Base-by-base conservation (phyloP, 2,888 invertebrate species). In the Xanthia icteritia region DNA sequence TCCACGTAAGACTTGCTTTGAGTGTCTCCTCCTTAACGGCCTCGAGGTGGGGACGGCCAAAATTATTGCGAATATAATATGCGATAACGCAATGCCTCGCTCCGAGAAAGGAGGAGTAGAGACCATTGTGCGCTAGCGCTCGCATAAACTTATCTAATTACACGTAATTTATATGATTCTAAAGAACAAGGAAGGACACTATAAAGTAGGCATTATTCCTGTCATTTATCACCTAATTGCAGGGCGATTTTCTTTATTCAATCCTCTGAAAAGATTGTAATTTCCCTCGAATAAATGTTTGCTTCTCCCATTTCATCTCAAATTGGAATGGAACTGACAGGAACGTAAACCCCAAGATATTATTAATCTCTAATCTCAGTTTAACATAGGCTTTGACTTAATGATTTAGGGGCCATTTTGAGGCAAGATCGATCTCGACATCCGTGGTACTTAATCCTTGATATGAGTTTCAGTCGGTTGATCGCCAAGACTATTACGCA, bases 21-120 rank as follows among this genome's bases (percentile, higher is more conserved):
- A 85, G 89, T 90, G 89, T 91, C 87, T 85, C 76, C 84, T 91
- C 89, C 91, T 91, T 91, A 91, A 90, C 88, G 88, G 88, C 83
- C 81, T 88, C 78, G 87, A 89, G 89, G 89, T 86, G 88, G 92
- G 89, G 90, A 88, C 89, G 85, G 85, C 86, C 85, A 86, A 92
- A 94, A 93, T 94, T 93, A 94, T 94, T 92, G 91, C 91, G 91
- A 92, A 94, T 94, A 92, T 93, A 93, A 92, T 93, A 93, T 91
- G 91, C 90, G 92, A 93, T 93, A 93, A 91, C 90, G 89, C 88
- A 89, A 89, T 83, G 89, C 86, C 86, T 86, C 85, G 84, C 86
- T 82, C 87, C 83, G 61, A 74, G 77, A 88, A 79, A 83, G 68
- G 68, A 72, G 86, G 56, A 82, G 81, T 74, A 85, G 86, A 88